Evolutionary conservation across 2,797 vertebrate genomes (phyloP).

Genomic region (Limnodromus scolopaceus): DNA sequence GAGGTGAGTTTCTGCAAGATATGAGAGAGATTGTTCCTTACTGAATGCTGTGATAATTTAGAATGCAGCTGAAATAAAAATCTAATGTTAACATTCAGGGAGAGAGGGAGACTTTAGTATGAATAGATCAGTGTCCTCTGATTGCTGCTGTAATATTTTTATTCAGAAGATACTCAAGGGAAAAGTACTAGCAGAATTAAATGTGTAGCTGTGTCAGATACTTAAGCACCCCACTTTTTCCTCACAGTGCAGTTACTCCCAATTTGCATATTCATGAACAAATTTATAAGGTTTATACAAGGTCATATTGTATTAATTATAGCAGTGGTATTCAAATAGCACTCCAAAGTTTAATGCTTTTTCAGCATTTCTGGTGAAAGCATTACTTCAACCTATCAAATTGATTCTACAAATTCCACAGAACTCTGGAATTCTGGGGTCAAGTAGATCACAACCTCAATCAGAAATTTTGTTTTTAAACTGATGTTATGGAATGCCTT

Average conservation of each 20-base stretch:
- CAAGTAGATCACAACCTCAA: background rate
- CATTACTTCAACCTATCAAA: background rate
- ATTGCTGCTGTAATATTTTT: slow-evolving; percentile 32
- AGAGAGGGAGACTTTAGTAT: background rate
- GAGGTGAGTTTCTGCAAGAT: background rate
- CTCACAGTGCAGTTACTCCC: background rate
- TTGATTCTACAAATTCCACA: background rate
- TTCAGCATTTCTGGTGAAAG: slow-evolving; percentile 28
- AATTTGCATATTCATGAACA: slow-evolving; percentile 50
- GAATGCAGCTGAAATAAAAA: slow-evolving; percentile 21
- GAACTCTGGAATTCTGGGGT: background rate
- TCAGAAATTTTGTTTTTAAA: background rate
- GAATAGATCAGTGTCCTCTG: slow-evolving; percentile 3
- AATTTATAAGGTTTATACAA: slow-evolving; percentile 19
- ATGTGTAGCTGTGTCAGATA: slow-evolving; percentile 52
- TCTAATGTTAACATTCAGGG: background rate
- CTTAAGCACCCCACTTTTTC: slow-evolving; percentile 48
- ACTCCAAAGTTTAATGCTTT: background rate
- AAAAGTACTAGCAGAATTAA: slow-evolving; percentile 22
- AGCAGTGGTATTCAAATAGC: background rate
- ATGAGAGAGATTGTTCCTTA: background rate
- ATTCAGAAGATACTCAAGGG: slow-evolving; percentile 12
- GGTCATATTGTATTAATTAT: slow-evolving; percentile 38
- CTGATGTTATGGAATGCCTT: background rate
- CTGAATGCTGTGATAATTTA: background rate